These are phyloP conservation scores for Caenorhabditis sp. DNA, from an alignment of 2,888 invertebrate species.

Conservation along the genomic window DNA sequence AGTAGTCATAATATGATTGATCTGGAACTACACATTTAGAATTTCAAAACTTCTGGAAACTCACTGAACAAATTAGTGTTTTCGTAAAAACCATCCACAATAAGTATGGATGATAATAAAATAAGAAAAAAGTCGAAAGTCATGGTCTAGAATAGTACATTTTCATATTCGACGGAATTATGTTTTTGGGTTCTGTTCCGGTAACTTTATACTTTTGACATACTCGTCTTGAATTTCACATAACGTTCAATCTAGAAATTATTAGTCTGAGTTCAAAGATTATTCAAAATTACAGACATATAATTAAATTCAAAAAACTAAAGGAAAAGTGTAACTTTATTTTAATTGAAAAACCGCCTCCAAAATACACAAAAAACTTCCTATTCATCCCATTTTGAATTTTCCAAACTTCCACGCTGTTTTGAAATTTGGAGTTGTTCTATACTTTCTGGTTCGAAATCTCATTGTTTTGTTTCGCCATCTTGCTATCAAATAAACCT, in stretches of 20 bases:
- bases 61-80: constrained; percentile 19
- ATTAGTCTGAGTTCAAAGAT: no score
- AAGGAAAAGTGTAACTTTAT: no score
- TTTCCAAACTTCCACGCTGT: no score
- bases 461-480: no score
- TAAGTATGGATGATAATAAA: neutral
- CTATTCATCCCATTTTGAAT: no score
- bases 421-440: no score
- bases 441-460: no score
- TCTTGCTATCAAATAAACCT: no score
- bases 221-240: neutral
- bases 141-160: neutral
- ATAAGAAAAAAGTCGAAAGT: neutral
- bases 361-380: no score
- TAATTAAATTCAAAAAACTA: no score
- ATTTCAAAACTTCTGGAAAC: neutral
- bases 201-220: neutral
- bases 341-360: no score
- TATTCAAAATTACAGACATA: no score
- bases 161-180: neutral
- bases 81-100: constrained; percentile 8
- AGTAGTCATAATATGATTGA: neutral
- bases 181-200: neutral
- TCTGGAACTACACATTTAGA: neutral
- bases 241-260: neutral